These are phyloP conservation scores for Drosophila aff. DNA, from an alignment of 1,140 invertebrate species.

Conservation along the genomic window DNA sequence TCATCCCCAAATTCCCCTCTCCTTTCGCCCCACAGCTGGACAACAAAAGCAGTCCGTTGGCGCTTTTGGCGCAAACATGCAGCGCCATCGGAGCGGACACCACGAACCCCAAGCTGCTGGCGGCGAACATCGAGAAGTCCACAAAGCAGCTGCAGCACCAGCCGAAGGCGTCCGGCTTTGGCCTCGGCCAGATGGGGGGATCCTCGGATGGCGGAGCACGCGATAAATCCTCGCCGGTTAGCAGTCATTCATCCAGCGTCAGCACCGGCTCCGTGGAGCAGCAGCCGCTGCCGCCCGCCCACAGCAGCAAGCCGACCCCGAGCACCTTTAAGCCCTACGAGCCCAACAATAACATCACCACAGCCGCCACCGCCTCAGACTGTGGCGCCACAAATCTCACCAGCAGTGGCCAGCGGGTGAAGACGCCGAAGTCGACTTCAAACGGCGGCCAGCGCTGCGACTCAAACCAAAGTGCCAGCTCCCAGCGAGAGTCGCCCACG, in stretches of 20 bases:
- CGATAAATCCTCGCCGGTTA: slow-evolving; percentile 87
- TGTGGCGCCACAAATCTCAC: slow-evolving; percentile 81
- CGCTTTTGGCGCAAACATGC: slow-evolving; percentile 96
- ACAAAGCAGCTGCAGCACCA: slow-evolving; percentile 85
- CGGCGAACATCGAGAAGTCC: slow-evolving; percentile 89
- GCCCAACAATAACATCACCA: slow-evolving; percentile 85
- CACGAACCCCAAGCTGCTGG: slow-evolving; percentile 89
- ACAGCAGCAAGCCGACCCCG: slow-evolving; percentile 60
- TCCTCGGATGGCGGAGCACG: slow-evolving; percentile 85
- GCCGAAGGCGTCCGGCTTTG: slow-evolving; percentile 41
- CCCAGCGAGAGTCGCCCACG: slow-evolving; percentile 79
- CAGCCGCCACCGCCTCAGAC: slow-evolving; percentile 53
- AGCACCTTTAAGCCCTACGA: slow-evolving; percentile 90
- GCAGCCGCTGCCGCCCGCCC: slow-evolving; percentile 66
- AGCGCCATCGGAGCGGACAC: slow-evolving; percentile 97
- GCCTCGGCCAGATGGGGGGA: slow-evolving; percentile 27
- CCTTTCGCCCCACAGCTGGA: slow-evolving; percentile 92
- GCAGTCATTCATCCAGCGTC: slow-evolving; percentile 82
- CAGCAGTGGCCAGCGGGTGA: slow-evolving; percentile 65
- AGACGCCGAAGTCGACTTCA: slow-evolving; percentile 64
- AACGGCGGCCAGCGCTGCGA: slow-evolving; percentile 82
- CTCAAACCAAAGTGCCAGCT: slow-evolving; percentile 85
- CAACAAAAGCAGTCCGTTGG: slow-evolving; percentile 97
- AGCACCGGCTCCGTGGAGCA: slow-evolving; percentile 84
- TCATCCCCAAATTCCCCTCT: slow-evolving; percentile 1